Conservation (phyloP, 2,113 vertebrate genomes). For the Xiphophorus couchianus region DNA sequence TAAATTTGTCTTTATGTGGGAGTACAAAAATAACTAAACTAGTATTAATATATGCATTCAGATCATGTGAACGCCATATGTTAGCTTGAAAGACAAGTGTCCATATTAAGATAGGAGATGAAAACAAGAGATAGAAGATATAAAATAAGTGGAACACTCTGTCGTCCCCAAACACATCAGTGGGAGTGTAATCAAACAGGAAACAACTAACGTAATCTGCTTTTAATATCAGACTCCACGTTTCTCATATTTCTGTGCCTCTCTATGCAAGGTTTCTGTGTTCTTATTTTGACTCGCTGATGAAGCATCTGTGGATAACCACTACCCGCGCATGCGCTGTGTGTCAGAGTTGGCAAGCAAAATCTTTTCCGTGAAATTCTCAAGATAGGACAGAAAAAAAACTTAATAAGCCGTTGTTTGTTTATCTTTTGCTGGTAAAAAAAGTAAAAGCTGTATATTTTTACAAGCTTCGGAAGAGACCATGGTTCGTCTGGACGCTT, state of each 20-base stretch:
- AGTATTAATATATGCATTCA: no score
- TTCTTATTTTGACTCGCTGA: not conserved
- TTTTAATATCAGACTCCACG: slow-evolving; percentile 3
- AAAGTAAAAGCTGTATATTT: not conserved
- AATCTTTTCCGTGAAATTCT: slow-evolving; percentile 59
- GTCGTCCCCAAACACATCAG: not conserved
- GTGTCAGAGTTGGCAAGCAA: slow-evolving; percentile 21
- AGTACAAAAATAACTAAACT: no score
- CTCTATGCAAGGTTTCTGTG: not conserved
- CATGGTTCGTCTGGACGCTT: slow-evolving; percentile 16
- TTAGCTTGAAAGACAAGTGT: not conserved
- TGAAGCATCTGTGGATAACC: slow-evolving; percentile 15
- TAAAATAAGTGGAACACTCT: not conserved
- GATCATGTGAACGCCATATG: not conserved
- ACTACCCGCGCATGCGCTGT: slow-evolving; percentile 64
- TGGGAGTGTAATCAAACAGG: slow-evolving; percentile 15
- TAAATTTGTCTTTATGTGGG: not conserved
- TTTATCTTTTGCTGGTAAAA: not conserved
- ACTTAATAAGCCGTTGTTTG: no score
- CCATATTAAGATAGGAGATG: slow-evolving; percentile 12
- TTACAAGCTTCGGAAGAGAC: not conserved
- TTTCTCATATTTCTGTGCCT: not conserved
- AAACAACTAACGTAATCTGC: slow-evolving; percentile 10
- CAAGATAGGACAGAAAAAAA: slow-evolving; percentile 42
- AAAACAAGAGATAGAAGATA: slow-evolving; percentile 7